Percentiles rank a stretch among this genome's conserved stretches.
These are phyloP conservation scores for Girardia tigrina DNA, from an alignment of 2,888 invertebrate genomes.

Conservation along the genomic window DNA sequence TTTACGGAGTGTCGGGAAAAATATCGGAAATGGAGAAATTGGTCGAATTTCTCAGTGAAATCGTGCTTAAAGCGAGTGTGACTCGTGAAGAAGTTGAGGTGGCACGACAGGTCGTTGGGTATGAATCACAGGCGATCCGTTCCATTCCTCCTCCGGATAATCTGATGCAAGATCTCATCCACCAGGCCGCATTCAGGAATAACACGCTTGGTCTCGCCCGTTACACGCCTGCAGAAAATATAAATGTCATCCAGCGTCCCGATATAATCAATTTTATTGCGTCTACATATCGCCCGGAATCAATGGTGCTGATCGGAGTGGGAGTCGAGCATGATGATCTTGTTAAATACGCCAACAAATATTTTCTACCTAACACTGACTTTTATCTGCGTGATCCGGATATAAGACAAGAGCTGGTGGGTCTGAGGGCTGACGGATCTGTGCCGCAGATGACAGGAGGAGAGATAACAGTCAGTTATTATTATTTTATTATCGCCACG, in stretches of 20 bases:
- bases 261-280: conserved; percentile 73
- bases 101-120: conserved; percentile 69
- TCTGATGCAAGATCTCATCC: conserved; percentile 87
- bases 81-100: conserved; percentile 65
- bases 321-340: conserved; percentile 74
- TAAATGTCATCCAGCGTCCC: conserved; percentile 62
- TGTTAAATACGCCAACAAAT: conserved; percentile 61
- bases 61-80: conserved; percentile 71
- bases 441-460: conserved; percentile 5
- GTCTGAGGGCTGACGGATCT: not conserved
- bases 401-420: not conserved
- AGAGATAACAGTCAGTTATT: not conserved
- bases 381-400: not conserved
- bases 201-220: conserved; percentile 90
- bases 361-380: not conserved
- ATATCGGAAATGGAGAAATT: conserved; percentile 68
- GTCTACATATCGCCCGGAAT: conserved; percentile 45
- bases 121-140: conserved; percentile 76
- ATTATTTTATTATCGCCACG: too few relatives aligned
- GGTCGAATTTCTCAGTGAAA: conserved; percentile 73
- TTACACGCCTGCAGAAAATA: conserved; percentile 68
- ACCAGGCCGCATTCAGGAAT: conserved; percentile 79
- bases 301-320: conserved; percentile 40
- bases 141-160: conserved; percentile 89
- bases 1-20: conserved; percentile 91